Conservation (phyloP, 2,888 invertebrate species). For the Anticlea derivata region DNA sequence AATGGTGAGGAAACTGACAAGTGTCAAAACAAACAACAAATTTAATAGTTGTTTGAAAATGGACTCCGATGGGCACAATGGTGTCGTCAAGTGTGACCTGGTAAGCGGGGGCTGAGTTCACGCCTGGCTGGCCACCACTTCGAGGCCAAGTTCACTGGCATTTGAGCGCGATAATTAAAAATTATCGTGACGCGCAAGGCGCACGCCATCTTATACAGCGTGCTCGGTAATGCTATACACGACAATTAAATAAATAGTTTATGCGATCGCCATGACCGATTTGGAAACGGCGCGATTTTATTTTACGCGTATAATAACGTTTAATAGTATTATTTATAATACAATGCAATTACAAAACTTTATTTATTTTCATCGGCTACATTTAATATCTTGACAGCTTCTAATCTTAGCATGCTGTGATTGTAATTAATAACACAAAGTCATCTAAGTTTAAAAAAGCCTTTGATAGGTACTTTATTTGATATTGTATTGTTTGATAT, state of each 20-base stretch:
- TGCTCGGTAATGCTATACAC: constrained; percentile 45
- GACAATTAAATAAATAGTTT: constrained; percentile 43
- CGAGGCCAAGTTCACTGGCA: constrained; percentile 83
- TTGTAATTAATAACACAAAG: too few relatives aligned
- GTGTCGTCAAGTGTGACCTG: constrained; percentile 77
- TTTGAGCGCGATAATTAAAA: constrained; percentile 83
- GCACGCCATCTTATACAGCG: constrained; percentile 76
- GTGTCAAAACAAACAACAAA: constrained; percentile 46
- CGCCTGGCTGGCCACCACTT: constrained; percentile 64
- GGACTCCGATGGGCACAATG: constrained; percentile 55
- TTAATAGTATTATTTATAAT: background rate
- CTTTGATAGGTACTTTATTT: too few relatives aligned
- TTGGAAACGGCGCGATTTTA: constrained; percentile 20
- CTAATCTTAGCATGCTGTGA: too few relatives aligned
- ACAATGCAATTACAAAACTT: background rate
- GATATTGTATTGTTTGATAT: too few relatives aligned
- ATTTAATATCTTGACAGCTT: too few relatives aligned
- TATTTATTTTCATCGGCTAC: background rate
- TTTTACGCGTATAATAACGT: constrained; percentile 15
- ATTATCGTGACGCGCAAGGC: constrained; percentile 79
- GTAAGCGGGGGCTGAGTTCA: constrained; percentile 63
- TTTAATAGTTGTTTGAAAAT: constrained; percentile 43
- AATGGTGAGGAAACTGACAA: constrained; percentile 25
- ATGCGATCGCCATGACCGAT: constrained; percentile 26
- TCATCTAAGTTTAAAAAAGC: too few relatives aligned